Conservation (phyloP, 1,140 invertebrate genomes). For the Cherax destructor region DNA sequence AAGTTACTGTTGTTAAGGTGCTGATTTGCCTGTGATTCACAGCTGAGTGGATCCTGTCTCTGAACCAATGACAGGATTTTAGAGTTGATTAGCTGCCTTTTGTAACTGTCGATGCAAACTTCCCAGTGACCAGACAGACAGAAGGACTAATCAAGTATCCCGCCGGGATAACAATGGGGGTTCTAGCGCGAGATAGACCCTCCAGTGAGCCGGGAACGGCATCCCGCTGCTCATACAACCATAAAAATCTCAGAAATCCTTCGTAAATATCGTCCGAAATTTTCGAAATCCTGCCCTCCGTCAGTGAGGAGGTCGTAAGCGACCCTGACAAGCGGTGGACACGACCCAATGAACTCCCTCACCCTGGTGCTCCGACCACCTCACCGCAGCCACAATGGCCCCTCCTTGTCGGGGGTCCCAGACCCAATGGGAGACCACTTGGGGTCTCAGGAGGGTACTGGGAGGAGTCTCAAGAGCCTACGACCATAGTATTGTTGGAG, state of each 20-base stretch:
- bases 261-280: constrained; percentile 41
- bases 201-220: background rate
- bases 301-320: background rate
- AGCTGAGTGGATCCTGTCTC: background rate
- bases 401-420: constrained; percentile 29
- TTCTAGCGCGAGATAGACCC: background rate
- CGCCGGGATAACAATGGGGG: constrained; percentile 39
- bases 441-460: background rate
- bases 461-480: constrained; percentile 24
- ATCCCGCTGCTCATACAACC: constrained; percentile 43
- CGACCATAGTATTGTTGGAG: constrained; percentile 33
- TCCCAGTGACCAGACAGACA: constrained; percentile 15
- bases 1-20: background rate
- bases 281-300: constrained; percentile 10
- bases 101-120: constrained; percentile 22
- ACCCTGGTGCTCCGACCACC: background rate
- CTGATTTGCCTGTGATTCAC: background rate
- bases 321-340: constrained; percentile 35
- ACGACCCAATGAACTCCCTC: constrained; percentile 28
- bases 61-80: constrained; percentile 16
- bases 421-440: background rate
- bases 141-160: constrained; percentile 57
- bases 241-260: constrained; percentile 50
- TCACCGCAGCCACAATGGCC: constrained; percentile 23
- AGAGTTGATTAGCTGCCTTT: constrained; percentile 36